phyloP scores from a whole-genome alignment of 2,797 vertebrate species.

The Hippocampus kuda region DNA sequence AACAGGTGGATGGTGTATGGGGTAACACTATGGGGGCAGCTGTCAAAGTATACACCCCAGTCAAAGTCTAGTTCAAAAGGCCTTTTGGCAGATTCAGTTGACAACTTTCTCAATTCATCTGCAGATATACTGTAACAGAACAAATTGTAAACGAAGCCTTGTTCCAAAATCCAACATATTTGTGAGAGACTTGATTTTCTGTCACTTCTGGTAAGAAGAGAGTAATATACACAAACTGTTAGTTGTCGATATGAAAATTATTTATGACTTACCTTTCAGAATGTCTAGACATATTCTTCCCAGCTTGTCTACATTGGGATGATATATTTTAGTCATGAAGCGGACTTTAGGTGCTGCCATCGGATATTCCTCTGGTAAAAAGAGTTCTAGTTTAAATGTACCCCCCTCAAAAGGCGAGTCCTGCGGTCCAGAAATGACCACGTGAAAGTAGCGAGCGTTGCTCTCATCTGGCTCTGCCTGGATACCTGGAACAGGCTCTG shows the following conservation, averaged over 20 bases:
- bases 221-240: neutral
- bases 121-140: conserved; percentile 18
- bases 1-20: neutral
- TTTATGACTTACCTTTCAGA: conserved; percentile 83
- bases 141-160: neutral
- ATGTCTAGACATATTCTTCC: conserved; percentile 99
- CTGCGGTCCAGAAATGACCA: conserved; percentile 89
- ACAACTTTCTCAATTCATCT: conserved; percentile 27
- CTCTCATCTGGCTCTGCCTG: conserved; percentile 88
- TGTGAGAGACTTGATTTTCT: neutral
- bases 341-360: conserved; percentile 98
- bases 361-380: conserved; percentile 95
- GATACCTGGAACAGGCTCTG: conserved; percentile 91
- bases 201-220: neutral
- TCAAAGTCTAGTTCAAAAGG: conserved; percentile 7
- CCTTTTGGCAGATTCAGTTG: conserved; percentile 32
- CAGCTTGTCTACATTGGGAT: conserved; percentile 97
- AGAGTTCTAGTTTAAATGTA: conserved; percentile 97
- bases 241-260: neutral
- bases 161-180: neutral
- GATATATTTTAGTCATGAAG: conserved; percentile 99
- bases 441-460: conserved; percentile 94
- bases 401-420: conserved; percentile 96
- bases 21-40: neutral
- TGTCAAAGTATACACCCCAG: neutral